Base-by-base conservation (phyloP, 2,113 vertebrate species). In the Condylura cristata region DNA sequence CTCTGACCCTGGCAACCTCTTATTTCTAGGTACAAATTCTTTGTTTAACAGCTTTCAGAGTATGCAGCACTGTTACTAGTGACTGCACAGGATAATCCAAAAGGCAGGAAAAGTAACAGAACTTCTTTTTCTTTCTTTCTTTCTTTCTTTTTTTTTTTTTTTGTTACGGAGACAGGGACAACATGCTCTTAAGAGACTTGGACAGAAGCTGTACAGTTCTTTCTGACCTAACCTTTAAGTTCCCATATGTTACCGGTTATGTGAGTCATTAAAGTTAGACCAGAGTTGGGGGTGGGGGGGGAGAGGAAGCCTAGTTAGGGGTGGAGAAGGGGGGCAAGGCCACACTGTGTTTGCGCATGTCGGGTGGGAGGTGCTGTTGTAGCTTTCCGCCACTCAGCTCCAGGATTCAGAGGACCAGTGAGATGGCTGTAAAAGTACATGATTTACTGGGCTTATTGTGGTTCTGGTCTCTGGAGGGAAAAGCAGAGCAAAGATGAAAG, bases 1-100 rank as follows among this genome's bases (percentile, higher is more conserved):
- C 84, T 80, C 22, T 89, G 65, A 41, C n/a, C 18, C 14, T 76
- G 32, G 37, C 34, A 86, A 86, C 39, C 51, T 89, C 44, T 81
- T 86, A 58, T 32, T 32, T 95, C 51, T 11, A 86, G 34, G 44
- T 76, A 82, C 87, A 97, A 84, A 63, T 68, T 34, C 5, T 68
- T 84, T 89, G 28, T 80, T 86, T 41, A 65, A 51, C 48, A 18
- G 6, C 76, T 13, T 92, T 94, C 17, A 90, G 37, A 76, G 76
- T 81, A n/a, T 17, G 12, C 48, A 4, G 0, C 56, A 17, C 17
- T 37, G 37, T 28, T 63, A 7, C 6, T 30, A 18, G 14, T 18
- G 16, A 0, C 16, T 28, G 16, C 41, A 61, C 20, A 90, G 44
- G 60, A 58, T 56, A 12, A 81, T 37, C 18, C 30, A 76, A 61